Conservation (phyloP, 2,113 vertebrate species). For the Mesitornis unicolor region DNA sequence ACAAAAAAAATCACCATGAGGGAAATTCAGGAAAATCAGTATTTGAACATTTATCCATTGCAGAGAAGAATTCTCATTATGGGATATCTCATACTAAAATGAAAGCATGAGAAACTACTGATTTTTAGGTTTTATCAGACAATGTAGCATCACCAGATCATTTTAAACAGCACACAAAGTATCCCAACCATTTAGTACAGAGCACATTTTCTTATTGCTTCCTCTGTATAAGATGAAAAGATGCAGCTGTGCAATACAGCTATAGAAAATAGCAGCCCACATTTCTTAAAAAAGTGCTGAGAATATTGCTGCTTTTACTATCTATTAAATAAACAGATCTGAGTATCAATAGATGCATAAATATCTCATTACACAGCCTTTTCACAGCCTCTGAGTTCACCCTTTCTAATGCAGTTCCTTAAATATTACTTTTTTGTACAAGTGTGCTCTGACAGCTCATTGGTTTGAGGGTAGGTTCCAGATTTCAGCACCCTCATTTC, state of each 20-base stretch:
- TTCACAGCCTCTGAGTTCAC: not conserved
- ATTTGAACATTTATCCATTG: not conserved
- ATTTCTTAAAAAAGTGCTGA: not conserved
- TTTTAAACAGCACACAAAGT: not conserved
- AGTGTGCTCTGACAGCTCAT: not conserved
- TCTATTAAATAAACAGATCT: not conserved
- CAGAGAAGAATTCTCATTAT: not conserved
- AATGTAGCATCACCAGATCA: not conserved
- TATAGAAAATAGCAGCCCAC: not conserved
- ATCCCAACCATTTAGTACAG: not conserved
- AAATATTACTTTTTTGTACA: not conserved
- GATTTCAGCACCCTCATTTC: not conserved
- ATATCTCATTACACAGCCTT: not conserved
- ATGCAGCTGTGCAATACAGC: not conserved
- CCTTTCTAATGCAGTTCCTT: not conserved
- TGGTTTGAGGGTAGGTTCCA: not conserved
- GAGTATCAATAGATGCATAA: not conserved
- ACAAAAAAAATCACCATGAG: not conserved
- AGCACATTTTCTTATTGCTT: not conserved
- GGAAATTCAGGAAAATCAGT: not conserved
- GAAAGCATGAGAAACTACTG: not conserved
- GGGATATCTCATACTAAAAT: not conserved
- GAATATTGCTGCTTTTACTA: not conserved
- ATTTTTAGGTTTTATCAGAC: not conserved
- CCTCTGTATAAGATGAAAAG: not conserved